Evolutionary conservation across 2,888 invertebrate genomes (phyloP), one percentile per base, ranked within the genome.

Genomic region (Apoderus coryli): DNA sequence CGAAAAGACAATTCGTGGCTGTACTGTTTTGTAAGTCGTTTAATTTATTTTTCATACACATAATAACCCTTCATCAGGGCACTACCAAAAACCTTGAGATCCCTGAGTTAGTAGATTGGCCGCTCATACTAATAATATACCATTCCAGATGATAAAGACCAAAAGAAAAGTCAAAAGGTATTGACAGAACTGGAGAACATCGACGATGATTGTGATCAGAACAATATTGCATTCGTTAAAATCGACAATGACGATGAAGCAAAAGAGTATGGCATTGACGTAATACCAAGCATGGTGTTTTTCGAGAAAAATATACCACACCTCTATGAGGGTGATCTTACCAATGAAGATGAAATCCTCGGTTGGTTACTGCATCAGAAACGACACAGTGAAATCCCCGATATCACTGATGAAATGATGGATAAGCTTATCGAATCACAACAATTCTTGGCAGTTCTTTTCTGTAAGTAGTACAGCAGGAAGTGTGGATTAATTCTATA

Each of bases 351-450:
- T 34, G 81, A 82, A 44, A 64, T 90, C 2, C 63, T 90, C 19
- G 86, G 86, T 29, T 90, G 90, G 90, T 59, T 90, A 44, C 61
- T 88, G 14, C 86, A 89, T 55, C 89, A 90, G 52, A 86, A 86
- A 54, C 74, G 81, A 40, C 84, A 85, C 54, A 78, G 80, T 34
- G 86, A 89, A 63, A 89, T 89, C 45, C 86, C 89, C 26, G 86
- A 86, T 60, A 75, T 90, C 12, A 89, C 88, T 5, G 84, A 88
- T 52, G 86, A 88, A 64, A 88, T 88, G 82, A 80, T 90, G 69
- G 88, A 89, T 46, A 80, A 81, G 52, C 65, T 90, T 23, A 76
- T 90, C 38, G 82, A 84, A 42, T 75, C 63, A 29, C 72, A 78
- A 13, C 71, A 77, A 34, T 85, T 75, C 53, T 67, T 90, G 42